Evolutionary conservation across 92 coral and sea anemone species (phyloP), one percentile per base, ranked within the genome.

Genomic region (Blastomussa wellsi): DNA sequence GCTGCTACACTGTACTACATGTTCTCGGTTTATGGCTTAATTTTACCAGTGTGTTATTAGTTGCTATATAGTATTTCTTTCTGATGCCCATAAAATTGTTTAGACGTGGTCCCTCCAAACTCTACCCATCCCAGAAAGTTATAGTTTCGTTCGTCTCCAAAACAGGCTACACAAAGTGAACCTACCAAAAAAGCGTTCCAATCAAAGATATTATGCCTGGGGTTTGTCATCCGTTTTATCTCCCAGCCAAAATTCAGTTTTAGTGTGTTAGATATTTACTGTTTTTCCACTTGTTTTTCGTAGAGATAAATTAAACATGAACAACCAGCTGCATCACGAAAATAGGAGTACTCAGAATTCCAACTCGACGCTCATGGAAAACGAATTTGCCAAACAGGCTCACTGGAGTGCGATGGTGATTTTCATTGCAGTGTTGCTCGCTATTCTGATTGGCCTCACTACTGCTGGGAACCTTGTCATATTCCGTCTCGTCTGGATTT

Each of bases 391-490:
- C 29, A 26, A n/a, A 9, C 70, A 24, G 2, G 33, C 28, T 36
- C 37, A n/a, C 5, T 83, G 87, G 87, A 62, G 62, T 20, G 86
- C 94, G 0, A 66, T 81, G 74, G 64, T 79, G 26, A 60, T 90
- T 35, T 8, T 79, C 17, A 87, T 79, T 6, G 65, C 82, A 10
- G 28, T 47, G 0, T 88, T 91, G 36, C 79, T 91, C 42, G 28
- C 66, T 29, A 13, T 91, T 51, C 41, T 91, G 16, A 62, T 82
- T 24, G 15, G 77, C 5, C 78, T 77, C 24, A 67, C 84, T 26
- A 76, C 87, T 44, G 47, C 67, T n/a, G 92, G 94, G 17, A 91
- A 91, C 72, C 33, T 78, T 37, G 86, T 79, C 60, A 86, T 91
- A 3, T 84, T 87, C 39, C 85, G 94, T 24, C 87, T 90, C 0